Evolutionary conservation across 2,113 vertebrate species (phyloP).

Genomic region (Aphyosemion australe): DNA sequence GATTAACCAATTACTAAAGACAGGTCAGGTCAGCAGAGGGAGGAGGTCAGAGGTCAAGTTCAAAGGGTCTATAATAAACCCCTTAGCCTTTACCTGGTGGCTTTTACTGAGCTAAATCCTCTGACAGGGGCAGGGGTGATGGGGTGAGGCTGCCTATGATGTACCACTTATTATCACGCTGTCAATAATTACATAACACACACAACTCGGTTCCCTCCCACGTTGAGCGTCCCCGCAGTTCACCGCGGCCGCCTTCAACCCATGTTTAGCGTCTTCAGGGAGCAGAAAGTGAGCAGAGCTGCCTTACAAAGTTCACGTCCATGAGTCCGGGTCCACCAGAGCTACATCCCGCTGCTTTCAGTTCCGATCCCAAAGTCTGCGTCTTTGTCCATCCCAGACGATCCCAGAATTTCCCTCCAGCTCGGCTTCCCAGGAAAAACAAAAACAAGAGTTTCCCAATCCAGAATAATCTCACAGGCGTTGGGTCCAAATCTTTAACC

Average conservation of each 20-base stretch:
- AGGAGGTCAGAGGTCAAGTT: background rate
- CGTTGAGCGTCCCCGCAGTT: conserved; percentile 67
- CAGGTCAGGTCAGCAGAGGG: background rate
- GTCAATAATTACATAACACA: conserved; percentile 74
- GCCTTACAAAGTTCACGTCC: conserved; percentile 52
- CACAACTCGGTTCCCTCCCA: conserved; percentile 68
- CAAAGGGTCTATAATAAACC: background rate
- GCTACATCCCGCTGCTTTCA: conserved; percentile 53
- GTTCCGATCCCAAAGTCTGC: conserved; percentile 25
- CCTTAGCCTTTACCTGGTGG: conserved; percentile 15
- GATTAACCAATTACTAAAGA: conserved; percentile 14
- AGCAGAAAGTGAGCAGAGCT: conserved; percentile 48
- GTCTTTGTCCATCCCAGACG: conserved; percentile 35
- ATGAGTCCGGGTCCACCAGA: conserved; percentile 29
- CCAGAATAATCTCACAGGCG: background rate
- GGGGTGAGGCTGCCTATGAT: conserved; percentile 29
- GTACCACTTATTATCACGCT: conserved; percentile 55
- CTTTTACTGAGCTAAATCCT: conserved; percentile 2
- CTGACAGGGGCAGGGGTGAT: background rate
- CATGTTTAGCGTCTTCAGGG: conserved; percentile 63
- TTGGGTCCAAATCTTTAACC: conserved; percentile 13
- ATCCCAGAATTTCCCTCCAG: conserved; percentile 33
- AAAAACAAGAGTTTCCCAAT: conserved; percentile 17
- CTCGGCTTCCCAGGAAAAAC: conserved; percentile 28
- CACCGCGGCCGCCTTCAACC: conserved; percentile 64